Evolutionary conservation across 1,140 invertebrate genomes (phyloP).

Genomic region (Ips typographus): DNA sequence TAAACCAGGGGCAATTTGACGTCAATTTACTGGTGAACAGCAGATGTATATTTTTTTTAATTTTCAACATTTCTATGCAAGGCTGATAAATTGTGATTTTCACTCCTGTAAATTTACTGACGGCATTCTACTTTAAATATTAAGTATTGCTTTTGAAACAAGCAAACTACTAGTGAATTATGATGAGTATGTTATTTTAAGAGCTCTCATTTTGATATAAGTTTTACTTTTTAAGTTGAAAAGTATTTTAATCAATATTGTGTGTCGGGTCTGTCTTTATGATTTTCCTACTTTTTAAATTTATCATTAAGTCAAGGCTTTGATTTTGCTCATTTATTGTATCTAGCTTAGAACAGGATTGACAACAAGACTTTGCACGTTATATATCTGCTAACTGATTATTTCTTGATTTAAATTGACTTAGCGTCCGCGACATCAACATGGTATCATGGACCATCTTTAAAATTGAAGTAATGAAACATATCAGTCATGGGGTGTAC

Average conservation of each 20-base stretch:
- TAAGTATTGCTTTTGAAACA: neutral
- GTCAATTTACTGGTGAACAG: no score
- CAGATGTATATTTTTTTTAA: no score
- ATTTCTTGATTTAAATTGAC: neutral
- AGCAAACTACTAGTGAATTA: neutral
- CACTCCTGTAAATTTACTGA: constrained; percentile 12
- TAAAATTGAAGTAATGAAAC: no score
- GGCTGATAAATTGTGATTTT: constrained; percentile 5
- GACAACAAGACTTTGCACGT: constrained; percentile 7
- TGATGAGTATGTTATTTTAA: neutral
- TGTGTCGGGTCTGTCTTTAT: neutral
- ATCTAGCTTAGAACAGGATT: constrained; percentile 1
- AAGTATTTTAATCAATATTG: neutral
- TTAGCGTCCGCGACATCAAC: neutral
- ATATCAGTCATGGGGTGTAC: no score
- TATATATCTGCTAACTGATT: constrained; percentile 4
- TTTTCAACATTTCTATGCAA: neutral
- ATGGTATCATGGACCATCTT: no score
- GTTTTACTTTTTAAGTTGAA: no score
- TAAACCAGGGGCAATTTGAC: no score
- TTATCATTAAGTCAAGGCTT: neutral
- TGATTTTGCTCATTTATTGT: constrained; percentile 9
- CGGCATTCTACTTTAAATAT: constrained; percentile 3
- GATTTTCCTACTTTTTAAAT: neutral
- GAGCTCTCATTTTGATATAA: neutral